phyloP scores from a whole-genome alignment of 1,140 invertebrate species.

The Drosophila subpulchrella region DNA sequence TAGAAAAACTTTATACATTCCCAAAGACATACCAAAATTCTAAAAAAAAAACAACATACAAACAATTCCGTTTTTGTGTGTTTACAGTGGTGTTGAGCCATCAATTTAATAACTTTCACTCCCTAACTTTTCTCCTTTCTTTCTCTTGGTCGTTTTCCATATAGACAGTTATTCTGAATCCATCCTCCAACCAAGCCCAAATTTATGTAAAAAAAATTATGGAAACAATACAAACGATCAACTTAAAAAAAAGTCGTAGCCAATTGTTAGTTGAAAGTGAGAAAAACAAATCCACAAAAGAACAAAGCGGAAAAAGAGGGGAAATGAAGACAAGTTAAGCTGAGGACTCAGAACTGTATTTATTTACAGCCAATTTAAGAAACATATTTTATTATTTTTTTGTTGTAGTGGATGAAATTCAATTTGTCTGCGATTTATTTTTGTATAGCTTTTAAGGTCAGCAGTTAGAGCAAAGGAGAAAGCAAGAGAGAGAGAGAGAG shows the following conservation, averaged over 20 bases:
- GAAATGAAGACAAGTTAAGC: constrained; percentile 14
- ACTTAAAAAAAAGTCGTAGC: constrained; percentile 16
- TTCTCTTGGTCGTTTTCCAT: neutral
- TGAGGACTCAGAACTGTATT: constrained; percentile 49
- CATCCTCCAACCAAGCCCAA: constrained; percentile 27
- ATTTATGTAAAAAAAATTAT: constrained; percentile 5
- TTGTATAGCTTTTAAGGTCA: constrained; percentile 28
- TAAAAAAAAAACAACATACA: neutral
- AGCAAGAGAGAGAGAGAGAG: neutral
- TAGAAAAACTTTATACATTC: neutral
- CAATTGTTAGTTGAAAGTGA: constrained; percentile 40
- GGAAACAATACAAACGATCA: constrained; percentile 22
- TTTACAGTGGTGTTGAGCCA: neutral
- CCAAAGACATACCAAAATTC: constrained; percentile 13
- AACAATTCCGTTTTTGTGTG: neutral
- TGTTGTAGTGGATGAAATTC: constrained; percentile 22
- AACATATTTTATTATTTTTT: constrained; percentile 30
- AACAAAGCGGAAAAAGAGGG: constrained; percentile 16
- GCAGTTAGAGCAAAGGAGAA: constrained; percentile 15
- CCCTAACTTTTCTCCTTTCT: neutral
- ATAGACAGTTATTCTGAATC: constrained; percentile 8
- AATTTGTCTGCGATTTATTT: constrained; percentile 31
- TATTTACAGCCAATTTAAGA: constrained; percentile 33
- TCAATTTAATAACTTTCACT: neutral
- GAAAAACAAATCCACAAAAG: constrained; percentile 10